Conservation (phyloP, 2,888 invertebrate species). For the Pseudolycoriella hygida region DNA sequence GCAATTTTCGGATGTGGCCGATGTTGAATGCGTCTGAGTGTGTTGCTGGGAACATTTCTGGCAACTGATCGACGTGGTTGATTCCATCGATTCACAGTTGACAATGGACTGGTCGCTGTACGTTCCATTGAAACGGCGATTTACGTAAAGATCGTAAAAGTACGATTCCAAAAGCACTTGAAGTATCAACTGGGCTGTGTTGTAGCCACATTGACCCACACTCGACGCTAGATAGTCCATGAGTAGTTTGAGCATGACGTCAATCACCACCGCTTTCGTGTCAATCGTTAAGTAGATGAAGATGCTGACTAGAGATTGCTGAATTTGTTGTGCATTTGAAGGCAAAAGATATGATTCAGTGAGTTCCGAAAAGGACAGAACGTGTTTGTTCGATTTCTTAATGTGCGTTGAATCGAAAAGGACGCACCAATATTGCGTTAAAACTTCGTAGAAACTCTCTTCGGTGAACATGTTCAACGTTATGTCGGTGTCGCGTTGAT, state of each 20-base stretch:
- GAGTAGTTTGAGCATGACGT: constrained; percentile 34
- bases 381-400: constrained; percentile 2
- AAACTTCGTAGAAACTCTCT: constrained; percentile 5
- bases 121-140: constrained; percentile 1
- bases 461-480: constrained; percentile 5
- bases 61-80: background rate
- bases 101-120: background rate
- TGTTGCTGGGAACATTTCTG: background rate
- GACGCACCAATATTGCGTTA: constrained; percentile 7
- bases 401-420: constrained; percentile 7
- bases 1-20: background rate
- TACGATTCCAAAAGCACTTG: constrained; percentile 33
- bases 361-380: constrained; percentile 7
- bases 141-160: constrained; percentile 24
- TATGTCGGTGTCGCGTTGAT: constrained; percentile 3
- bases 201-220: constrained; percentile 36
- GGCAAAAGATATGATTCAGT: constrained; percentile 8
- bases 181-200: constrained; percentile 29
- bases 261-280: constrained; percentile 16
- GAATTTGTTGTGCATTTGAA: background rate
- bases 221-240: constrained; percentile 47
- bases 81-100: background rate
- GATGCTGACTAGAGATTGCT: background rate
- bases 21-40: background rate
- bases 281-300: constrained; percentile 6